These are phyloP conservation scores for Caenorhabditis drosophilae DNA, from an alignment of 2,888 invertebrate species.

Conservation along the genomic window DNA sequence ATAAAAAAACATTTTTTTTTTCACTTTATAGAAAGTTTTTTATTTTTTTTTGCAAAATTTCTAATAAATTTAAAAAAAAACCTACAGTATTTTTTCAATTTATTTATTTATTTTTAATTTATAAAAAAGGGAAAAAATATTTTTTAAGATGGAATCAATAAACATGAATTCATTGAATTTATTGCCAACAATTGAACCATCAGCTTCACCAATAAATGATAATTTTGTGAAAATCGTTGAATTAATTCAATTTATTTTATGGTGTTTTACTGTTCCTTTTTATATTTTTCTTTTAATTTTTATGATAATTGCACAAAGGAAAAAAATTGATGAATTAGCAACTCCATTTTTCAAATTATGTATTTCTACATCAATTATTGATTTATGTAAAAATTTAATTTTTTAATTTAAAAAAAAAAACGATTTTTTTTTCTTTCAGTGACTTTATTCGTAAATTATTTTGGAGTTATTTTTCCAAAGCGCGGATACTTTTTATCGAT, in stretches of 20 bases:
- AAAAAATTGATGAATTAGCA: constrained; percentile 15
- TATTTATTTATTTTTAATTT: no score
- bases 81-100: no score
- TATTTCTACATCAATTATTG: constrained; percentile 25
- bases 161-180: not conserved
- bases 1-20: no score
- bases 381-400: constrained; percentile 13
- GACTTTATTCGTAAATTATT: constrained; percentile 16
- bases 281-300: constrained; percentile 10
- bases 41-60: no score
- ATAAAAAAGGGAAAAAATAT: no score
- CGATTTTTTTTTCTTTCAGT: not conserved
- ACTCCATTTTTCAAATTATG: constrained; percentile 37
- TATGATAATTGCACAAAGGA: constrained; percentile 18
- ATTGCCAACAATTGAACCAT: not conserved
- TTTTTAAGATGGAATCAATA: no score
- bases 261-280: constrained; percentile 28
- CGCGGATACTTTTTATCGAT: constrained; percentile 8
- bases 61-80: no score
- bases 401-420: not conserved
- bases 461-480: constrained; percentile 31
- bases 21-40: no score
- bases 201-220: not conserved
- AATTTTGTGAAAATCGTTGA: constrained; percentile 7
- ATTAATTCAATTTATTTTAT: constrained; percentile 17